Evolutionary conservation across 2,797 vertebrate species (phyloP), one percentile per base, ranked within the genome.

Genomic region (Peromyscus nudipes): DNA sequence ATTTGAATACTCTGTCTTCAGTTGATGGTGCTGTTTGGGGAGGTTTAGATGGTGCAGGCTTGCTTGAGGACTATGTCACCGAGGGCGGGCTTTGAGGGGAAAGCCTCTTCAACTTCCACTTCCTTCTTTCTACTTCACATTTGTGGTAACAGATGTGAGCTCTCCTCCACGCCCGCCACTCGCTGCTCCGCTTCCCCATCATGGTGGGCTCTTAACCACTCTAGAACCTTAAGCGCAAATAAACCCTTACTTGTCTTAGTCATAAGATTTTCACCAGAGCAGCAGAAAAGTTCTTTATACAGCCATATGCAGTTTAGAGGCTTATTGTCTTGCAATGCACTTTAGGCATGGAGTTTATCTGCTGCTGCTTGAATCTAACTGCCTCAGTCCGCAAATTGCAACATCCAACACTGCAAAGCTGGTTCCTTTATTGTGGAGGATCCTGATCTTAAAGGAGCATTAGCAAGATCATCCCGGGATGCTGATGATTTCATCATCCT

Each of bases 401-500:
- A 4, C 87, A 4, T 25, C 23, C 10, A 4, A 25, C 55, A 65
- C 17, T 55, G 4, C 16, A 77, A 84, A 55, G 34, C 52, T 64
- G 1, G 37, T 76, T 91, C 77, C 25, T 65, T 92, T 65, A 67
- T 12, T 57, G 10, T 43, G 65, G 55, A 81, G 81, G 40, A 0
- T 4, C 37, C 16, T 17, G 23, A 29, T 55, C 34, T 57, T 40
- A 57, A 52, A 57, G 37, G 62, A 40, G 52, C 17, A 57, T 34
- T 27, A 77, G 55, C 23, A 75, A 29, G 12, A 81, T 12, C 81
- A 95, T 40, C 91, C 34, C 6, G 37, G 85, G 64, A 91, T 25
- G 79, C 40, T 60, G 25, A 49, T 73, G 71, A 77, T 57, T 83
- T 86, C 25, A 92, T 12, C 46, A 95, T 55, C 96, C 75, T 52